Percentiles rank a stretch among this genome's conserved stretches.
These are phyloP conservation scores for Drosophila longiperda DNA, from an alignment of 2,888 invertebrate species.

Conservation along the genomic window DNA sequence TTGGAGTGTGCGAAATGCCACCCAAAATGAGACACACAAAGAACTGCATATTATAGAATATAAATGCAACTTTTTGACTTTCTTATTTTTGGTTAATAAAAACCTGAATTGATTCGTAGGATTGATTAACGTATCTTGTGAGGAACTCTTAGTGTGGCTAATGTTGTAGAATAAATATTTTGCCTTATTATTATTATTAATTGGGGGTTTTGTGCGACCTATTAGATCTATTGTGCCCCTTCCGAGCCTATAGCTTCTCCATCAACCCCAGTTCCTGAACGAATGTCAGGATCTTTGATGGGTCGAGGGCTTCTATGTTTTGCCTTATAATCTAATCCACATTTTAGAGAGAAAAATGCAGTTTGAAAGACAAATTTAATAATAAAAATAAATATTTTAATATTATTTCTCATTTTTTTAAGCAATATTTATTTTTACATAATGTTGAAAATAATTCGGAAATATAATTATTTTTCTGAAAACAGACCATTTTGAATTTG, in stretches of 20 bases:
- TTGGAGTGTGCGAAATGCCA: constrained; percentile 27
- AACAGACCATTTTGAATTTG: not conserved
- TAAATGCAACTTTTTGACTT: not conserved
- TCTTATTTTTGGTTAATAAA: not conserved
- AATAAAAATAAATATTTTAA: no score
- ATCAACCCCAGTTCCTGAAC: no score
- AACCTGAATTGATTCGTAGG: not conserved
- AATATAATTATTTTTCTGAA: no score
- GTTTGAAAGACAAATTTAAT: not conserved
- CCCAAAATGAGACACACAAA: constrained; percentile 47
- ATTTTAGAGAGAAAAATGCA: not conserved
- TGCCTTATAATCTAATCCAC: not conserved
- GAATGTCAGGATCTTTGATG: no score
- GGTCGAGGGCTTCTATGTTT: no score
- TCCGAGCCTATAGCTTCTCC: no score
- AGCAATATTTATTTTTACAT: not conserved
- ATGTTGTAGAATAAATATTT: not conserved
- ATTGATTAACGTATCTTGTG: constrained; percentile 19
- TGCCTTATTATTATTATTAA: no score
- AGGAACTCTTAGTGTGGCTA: not conserved
- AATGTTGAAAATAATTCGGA: not conserved
- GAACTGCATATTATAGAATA: not conserved
- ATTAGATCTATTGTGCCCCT: no score
- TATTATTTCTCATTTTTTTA: not conserved
- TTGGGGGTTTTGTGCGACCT: no score